These are phyloP conservation scores for Stegodyphus mimosarum DNA, from an alignment of 1,140 invertebrate species.

Conservation along the genomic window DNA sequence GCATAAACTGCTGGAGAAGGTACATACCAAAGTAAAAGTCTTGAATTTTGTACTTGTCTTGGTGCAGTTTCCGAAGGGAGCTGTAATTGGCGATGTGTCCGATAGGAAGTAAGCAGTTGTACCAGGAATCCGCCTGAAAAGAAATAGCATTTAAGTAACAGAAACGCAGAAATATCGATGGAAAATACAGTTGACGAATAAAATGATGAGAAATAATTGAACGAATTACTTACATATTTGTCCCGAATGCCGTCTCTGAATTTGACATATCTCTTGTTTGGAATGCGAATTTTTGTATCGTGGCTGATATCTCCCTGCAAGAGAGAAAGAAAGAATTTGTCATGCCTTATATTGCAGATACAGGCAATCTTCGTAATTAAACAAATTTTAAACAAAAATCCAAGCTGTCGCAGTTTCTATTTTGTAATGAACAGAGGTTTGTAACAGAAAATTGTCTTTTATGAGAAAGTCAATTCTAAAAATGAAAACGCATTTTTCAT, in stretches of 20 bases:
- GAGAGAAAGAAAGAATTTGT: background rate
- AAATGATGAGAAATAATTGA: too few relatives aligned
- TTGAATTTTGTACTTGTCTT: conserved; percentile 97
- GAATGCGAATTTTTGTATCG: conserved; percentile 76
- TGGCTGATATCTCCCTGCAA: conserved; percentile 56
- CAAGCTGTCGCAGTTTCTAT: too few relatives aligned
- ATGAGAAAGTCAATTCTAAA: too few relatives aligned
- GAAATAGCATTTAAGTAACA: background rate
- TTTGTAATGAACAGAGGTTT: too few relatives aligned
- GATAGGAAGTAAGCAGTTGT: conserved; percentile 91
- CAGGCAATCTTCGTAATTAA: too few relatives aligned
- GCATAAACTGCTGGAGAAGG: too few relatives aligned
- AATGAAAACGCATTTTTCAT: too few relatives aligned
- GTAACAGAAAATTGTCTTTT: too few relatives aligned
- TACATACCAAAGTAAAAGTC: conserved; percentile 83
- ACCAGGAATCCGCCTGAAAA: conserved; percentile 78
- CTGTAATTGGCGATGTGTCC: conserved; percentile 97
- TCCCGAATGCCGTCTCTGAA: conserved; percentile 87
- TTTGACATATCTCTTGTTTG: conserved; percentile 83
- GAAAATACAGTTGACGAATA: too few relatives aligned
- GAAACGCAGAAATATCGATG: too few relatives aligned
- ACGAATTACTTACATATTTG: conserved; percentile 68
- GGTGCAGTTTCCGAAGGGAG: conserved; percentile 91
- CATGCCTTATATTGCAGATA: background rate
- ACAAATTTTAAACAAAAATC: too few relatives aligned